Evolutionary conservation across 2,797 vertebrate species (phyloP).

Genomic region (Orientallactaga sibirica): DNA sequence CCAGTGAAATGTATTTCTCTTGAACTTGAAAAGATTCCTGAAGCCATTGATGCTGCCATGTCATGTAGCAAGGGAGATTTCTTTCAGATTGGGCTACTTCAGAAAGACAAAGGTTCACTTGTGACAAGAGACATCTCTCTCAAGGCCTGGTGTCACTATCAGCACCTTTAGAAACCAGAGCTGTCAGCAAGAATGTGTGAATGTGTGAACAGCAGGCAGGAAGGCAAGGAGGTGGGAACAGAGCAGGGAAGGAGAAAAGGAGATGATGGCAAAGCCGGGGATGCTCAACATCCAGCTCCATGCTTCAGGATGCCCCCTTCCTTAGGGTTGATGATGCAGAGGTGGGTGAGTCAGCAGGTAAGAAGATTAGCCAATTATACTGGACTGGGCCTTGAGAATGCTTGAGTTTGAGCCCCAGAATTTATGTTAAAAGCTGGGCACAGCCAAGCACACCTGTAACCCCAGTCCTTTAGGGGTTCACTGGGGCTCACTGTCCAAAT

Average conservation of each 20-base stretch:
- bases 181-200: conserved; percentile 66
- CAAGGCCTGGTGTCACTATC: conserved; percentile 72
- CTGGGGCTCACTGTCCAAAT: no score
- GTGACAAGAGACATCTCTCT: conserved; percentile 71
- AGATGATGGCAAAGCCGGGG: conserved; percentile 45
- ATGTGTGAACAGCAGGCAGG: conserved; percentile 44
- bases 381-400: no score
- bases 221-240: conserved; percentile 70
- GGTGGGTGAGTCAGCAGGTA: neutral
- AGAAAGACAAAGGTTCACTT: conserved; percentile 64
- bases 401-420: no score
- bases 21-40: conserved; percentile 45
- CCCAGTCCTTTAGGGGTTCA: no score
- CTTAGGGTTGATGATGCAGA: neutral
- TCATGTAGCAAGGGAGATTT: conserved; percentile 23
- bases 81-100: conserved; percentile 59
- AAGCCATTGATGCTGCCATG: neutral
- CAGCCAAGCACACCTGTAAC: no score
- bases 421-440: no score
- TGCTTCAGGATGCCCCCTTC: neutral
- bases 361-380: no score
- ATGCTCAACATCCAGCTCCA: neutral
- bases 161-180: conserved; percentile 80
- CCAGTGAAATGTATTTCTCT: neutral
- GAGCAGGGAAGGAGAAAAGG: conserved; percentile 3